Percentiles rank a stretch among this genome's conserved stretches.
These are phyloP conservation scores for Forbesichthys papilliferus DNA, from an alignment of 2,113 vertebrate genomes.

Conservation along the genomic window DNA sequence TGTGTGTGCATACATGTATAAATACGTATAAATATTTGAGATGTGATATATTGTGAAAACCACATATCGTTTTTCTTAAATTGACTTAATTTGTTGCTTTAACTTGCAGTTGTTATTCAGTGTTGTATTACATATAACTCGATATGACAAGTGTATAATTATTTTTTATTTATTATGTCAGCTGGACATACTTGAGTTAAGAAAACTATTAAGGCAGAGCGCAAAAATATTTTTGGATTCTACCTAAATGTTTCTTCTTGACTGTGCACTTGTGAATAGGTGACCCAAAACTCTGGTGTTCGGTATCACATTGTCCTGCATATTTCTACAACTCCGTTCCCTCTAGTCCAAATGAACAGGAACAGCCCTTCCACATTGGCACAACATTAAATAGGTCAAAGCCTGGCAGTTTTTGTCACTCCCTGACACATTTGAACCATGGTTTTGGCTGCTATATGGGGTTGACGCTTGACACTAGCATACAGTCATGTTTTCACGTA, in stretches of 20 bases:
- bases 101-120: no score
- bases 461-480: not conserved
- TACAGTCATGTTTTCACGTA: no score
- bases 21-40: not conserved
- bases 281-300: not conserved
- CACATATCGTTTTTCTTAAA: no score
- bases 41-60: no score
- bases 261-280: not conserved
- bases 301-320: not conserved
- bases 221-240: no score
- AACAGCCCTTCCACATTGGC: not conserved
- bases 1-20: not conserved
- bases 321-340: not conserved
- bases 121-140: no score
- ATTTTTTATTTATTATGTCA: no score
- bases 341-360: not conserved
- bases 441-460: not conserved
- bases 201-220: no score
- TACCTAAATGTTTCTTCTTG: no score
- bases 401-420: conserved; percentile 15
- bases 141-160: no score
- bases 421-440: conserved; percentile 1
- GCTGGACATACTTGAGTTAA: no score
- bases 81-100: no score
- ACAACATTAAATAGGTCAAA: conserved; percentile 8